Evolutionary conservation across 2,888 invertebrate genomes (phyloP).

Genomic region (Chloroclysta siterata): DNA sequence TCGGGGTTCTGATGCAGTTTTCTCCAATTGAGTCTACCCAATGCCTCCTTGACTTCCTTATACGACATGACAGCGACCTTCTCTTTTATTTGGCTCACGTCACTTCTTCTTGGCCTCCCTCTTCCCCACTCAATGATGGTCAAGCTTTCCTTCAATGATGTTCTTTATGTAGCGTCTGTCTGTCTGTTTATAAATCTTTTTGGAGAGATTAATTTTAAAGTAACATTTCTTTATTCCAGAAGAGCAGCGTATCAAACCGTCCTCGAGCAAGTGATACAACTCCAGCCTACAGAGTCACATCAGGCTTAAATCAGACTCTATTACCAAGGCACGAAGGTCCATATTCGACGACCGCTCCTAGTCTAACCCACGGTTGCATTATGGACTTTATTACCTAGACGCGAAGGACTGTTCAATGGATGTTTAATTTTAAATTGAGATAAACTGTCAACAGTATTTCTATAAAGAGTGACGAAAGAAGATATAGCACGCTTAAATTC

Average conservation of each 20-base stretch:
- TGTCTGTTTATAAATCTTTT: too few species aligned
- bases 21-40: too few species aligned
- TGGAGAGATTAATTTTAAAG: too few species aligned
- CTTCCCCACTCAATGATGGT: too few species aligned
- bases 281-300: conserved; percentile 32
- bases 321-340: conserved; percentile 28
- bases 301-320: conserved; percentile 29
- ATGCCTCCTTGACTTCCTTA: too few species aligned
- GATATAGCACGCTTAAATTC: not conserved
- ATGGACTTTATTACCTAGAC: conserved; percentile 9
- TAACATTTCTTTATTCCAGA: conserved; percentile 47
- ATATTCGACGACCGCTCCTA: conserved; percentile 27
- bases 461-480: not conserved
- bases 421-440: conserved; percentile 7
- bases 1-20: too few species aligned
- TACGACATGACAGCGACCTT: too few species aligned
- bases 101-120: too few species aligned
- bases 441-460: conserved; percentile 21
- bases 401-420: not conserved
- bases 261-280: conserved; percentile 71
- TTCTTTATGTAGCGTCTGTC: too few species aligned
- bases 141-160: too few species aligned
- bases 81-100: too few species aligned
- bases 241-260: conserved; percentile 66
- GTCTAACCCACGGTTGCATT: conserved; percentile 10